Base-by-base conservation (phyloP, 92 coral and sea anemone species). In the Umimayanthus chanpuru region DNA sequence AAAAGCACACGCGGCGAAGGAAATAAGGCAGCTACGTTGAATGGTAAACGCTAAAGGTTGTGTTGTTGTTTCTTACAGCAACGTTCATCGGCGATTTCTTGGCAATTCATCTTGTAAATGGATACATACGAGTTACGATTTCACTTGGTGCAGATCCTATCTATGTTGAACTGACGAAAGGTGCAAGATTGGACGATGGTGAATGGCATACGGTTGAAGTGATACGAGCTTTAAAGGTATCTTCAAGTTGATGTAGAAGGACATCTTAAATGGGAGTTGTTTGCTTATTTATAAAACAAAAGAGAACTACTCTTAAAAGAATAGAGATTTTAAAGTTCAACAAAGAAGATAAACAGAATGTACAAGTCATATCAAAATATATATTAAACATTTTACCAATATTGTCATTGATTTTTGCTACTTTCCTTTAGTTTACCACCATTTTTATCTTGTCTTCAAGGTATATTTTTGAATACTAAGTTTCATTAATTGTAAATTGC, bases 171-270 rank as follows among this genome's bases (percentile, higher is more conserved):
- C 65, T 97, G 92, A 89, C 93, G 39, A 91, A 92, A 81, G 98
- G 99, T 47, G 80, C 85, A 67, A 88, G 76, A 12, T 79, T 96
- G 55, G 96, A 95, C 79, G 94, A 95, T 85, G 97, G 99, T 12
- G 93, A 94, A 78, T 96, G 99, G 99, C 99, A 96, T 74, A 87
- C 89, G n/a, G 88, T 96, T 43, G 94, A 92, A 79, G 86, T 96
- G 32, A 90, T 87, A 70, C 88, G 98, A 81, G 90, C 77, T 25
- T 73, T 89, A 77, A 91, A 90, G 96, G 98, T 95, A 81, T 49
- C 73, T 36, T 41, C 58, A 40, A 20, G 9, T 23, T 39, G 47
- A 76, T 12, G 47, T 41, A 76, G 20, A 12, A 76, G 50, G 15
- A 1, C 6, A 12, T 30, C 21, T 30, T 73, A 20, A 9, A 47